Evolutionary conservation across 1,140 invertebrate genomes (phyloP).

Genomic region (Odontomachus brunneus): DNA sequence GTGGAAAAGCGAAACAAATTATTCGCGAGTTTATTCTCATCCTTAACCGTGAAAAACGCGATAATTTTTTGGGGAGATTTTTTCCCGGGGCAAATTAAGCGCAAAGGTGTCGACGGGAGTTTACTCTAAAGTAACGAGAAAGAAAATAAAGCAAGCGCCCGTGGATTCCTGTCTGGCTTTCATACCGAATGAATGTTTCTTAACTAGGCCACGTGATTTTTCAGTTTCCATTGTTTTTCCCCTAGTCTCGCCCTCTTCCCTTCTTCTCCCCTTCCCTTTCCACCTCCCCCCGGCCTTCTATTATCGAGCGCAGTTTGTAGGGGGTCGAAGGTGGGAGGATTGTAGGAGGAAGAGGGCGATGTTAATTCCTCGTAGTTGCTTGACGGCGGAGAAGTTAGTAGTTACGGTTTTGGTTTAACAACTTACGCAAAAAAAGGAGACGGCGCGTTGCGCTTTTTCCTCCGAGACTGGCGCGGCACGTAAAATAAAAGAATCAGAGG

Average conservation of each 20-base stretch:
- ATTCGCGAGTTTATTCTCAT: constrained; percentile 19
- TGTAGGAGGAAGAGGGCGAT: constrained; percentile 14
- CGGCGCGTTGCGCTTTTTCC: constrained; percentile 10
- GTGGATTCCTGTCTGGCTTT: constrained; percentile 24
- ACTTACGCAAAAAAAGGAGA: constrained; percentile 39
- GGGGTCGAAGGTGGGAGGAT: background rate
- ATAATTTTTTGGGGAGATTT: constrained; percentile 21
- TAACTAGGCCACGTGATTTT: constrained; percentile 50
- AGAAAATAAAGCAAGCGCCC: constrained; percentile 30
- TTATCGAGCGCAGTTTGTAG: constrained; percentile 9
- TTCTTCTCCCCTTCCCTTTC: background rate
- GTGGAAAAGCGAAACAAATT: background rate
- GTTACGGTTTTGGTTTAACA: constrained; percentile 53
- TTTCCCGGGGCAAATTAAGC: constrained; percentile 13
- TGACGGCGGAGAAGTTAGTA: constrained; percentile 57
- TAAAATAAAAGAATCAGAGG: constrained; percentile 32
- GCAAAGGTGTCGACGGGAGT: constrained; percentile 14
- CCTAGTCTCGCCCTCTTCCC: constrained; percentile 9
- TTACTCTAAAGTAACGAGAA: constrained; percentile 40
- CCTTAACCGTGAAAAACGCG: constrained; percentile 20
- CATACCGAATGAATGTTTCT: constrained; percentile 49
- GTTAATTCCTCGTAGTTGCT: constrained; percentile 58
- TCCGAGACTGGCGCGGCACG: too few relatives aligned
- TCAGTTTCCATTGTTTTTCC: constrained; percentile 60
- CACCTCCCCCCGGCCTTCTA: background rate